phyloP scores from a whole-genome alignment of 2,113 vertebrate genomes.

The Urocitellus parryii region DNA sequence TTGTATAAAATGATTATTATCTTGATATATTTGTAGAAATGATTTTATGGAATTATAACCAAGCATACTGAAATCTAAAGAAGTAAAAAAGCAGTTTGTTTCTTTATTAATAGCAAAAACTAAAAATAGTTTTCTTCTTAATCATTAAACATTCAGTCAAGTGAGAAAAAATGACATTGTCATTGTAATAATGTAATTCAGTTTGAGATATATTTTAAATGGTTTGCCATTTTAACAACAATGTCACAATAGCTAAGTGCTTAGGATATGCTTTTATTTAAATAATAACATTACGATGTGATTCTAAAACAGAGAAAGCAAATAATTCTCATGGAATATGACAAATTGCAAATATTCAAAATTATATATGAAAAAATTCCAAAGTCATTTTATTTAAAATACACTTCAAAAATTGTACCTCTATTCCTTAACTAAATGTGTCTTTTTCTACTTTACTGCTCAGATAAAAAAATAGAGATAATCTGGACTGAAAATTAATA shows the following conservation, averaged over 20 bases:
- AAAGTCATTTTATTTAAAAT: background rate
- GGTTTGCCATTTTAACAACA: background rate
- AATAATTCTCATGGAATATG: background rate
- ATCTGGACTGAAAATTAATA: background rate
- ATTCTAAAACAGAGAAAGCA: background rate
- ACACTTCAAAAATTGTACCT: background rate
- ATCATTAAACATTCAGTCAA: background rate
- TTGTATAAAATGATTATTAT: background rate
- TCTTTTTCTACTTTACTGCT: background rate
- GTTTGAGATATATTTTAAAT: background rate
- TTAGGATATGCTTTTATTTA: background rate
- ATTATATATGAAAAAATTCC: background rate
- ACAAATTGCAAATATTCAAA: background rate
- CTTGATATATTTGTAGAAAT: background rate
- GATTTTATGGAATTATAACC: background rate
- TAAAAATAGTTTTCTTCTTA: background rate
- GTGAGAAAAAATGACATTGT: background rate
- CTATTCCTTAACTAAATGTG: background rate
- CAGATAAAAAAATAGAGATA: background rate
- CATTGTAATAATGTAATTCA: background rate
- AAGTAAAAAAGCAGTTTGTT: background rate
- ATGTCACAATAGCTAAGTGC: background rate
- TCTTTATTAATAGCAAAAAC: background rate
- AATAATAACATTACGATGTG: background rate
- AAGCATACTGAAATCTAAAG: background rate